Evolutionary conservation across 2,888 invertebrate species (phyloP).

Genomic region (Habroteleia sp.): DNA sequence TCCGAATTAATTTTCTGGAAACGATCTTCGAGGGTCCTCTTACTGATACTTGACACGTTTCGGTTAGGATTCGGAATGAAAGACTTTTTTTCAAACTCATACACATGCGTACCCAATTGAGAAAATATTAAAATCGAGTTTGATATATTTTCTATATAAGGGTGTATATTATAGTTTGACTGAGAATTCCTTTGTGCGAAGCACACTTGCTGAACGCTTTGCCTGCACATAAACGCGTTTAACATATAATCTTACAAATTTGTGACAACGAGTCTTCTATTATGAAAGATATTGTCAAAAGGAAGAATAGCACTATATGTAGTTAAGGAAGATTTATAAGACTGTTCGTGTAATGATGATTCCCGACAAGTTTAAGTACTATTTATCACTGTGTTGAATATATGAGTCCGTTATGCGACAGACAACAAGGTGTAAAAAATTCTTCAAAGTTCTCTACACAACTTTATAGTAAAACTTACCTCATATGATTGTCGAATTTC

Average conservation of each 20-base stretch:
- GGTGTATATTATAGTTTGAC: constrained; percentile 15
- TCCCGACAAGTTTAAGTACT: constrained; percentile 48
- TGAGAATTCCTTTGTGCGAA: constrained; percentile 15
- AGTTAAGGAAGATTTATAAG: constrained; percentile 46
- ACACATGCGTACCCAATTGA: constrained; percentile 44
- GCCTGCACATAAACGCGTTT: background rate
- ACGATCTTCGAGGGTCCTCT: constrained; percentile 1
- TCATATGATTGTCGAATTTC: constrained; percentile 50
- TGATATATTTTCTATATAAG: constrained; percentile 14
- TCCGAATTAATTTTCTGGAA: constrained; percentile 57
- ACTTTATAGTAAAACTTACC: constrained; percentile 44
- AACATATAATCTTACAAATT: constrained; percentile 53
- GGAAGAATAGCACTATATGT: constrained; percentile 40
- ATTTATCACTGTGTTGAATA: constrained; percentile 60
- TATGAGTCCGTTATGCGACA: constrained; percentile 62
- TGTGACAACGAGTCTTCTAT: constrained; percentile 54
- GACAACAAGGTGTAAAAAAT: constrained; percentile 59
- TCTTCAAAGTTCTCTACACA: constrained; percentile 43
- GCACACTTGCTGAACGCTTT: no score
- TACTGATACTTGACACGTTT: constrained; percentile 9
- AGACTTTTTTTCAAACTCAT: constrained; percentile 10
- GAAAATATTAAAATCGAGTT: constrained; percentile 26
- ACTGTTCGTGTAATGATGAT: constrained; percentile 50
- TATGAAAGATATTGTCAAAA: constrained; percentile 36
- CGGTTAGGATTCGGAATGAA: background rate